Base-by-base conservation (phyloP, 1,140 invertebrate species). In the Zophobas morio region DNA sequence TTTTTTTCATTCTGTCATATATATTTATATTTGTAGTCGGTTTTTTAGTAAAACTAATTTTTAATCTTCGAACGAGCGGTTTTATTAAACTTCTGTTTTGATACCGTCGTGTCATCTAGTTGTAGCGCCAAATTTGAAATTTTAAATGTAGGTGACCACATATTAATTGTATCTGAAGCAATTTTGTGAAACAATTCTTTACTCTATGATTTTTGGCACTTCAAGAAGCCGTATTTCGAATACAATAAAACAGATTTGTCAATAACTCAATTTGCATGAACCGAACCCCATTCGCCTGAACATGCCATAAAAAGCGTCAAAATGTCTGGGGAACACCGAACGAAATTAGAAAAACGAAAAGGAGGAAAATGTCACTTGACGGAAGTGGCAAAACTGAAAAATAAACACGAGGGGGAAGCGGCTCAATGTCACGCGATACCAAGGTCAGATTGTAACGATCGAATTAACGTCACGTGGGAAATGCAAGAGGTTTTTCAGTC, bases 311-410 rank as follows among this genome's bases (percentile, higher is more conserved):
- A 72, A 72, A 72, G 46, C 33, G 46, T 20, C 46, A 72, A 72
- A 72, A 51, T 72, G 70, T n/a, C 46, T 72, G 70, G 70, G 70
- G 70, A 54, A 42, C 40, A 35, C 46, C 39, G 32, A 70, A 49
- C 70, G 46, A 72, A 49, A 72, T 72, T 72, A 72, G 70, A 72
- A 72, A 72, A 72, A 53, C 47, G 46, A 4, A 70, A 70, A 70
- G 46, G 20, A 20, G 20, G 46, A 37, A 72, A 72, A 72, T 72
- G 46, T 72, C 70, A 72, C 70, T 72, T 72, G 70, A 72, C 70
- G 51, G 47, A 72, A 72, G 70, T 72, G 70, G 70, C 70, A 72
- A 72, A 72, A 72, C 70, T 72, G 70, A 49, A 72, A 37, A 72
- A 72, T 72, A 72, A 72, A 72, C 70, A 72, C 70, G 46, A 36